These are phyloP conservation scores for Podarcis cretensis DNA, from an alignment of 2,113 vertebrate genomes.

Conservation along the genomic window DNA sequence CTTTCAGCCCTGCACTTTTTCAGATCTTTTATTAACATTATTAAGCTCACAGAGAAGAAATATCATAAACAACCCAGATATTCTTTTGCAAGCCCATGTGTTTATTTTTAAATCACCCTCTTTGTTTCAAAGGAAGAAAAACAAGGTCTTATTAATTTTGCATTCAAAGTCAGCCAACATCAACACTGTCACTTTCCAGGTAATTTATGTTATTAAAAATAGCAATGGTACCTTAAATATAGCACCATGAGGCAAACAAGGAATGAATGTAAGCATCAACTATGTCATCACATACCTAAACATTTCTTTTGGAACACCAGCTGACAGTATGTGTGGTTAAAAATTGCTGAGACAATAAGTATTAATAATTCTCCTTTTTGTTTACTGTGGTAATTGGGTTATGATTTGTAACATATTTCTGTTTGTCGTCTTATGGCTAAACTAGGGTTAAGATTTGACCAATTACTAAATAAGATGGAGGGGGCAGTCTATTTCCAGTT, in stretches of 20 bases:
- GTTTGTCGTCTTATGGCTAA: not conserved
- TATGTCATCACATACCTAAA: not conserved
- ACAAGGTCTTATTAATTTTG: not conserved
- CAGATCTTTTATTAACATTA: not conserved
- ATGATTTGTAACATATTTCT: not conserved
- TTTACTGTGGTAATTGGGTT: not conserved
- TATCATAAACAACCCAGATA: not conserved
- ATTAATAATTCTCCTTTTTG: not conserved
- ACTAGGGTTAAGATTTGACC: no score
- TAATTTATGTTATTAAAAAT: slow-evolving; percentile 28
- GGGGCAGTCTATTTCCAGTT: no score
- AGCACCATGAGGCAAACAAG: not conserved
- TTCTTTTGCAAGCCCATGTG: not conserved
- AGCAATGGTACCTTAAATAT: not conserved
- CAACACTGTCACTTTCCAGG: slow-evolving; percentile 8
- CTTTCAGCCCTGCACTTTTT: not conserved
- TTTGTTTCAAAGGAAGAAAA: slow-evolving; percentile 21
- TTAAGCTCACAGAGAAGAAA: not conserved
- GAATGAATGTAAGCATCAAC: not conserved
- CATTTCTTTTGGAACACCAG: not conserved
- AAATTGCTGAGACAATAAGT: not conserved
- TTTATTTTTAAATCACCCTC: not conserved
- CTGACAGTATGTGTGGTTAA: not conserved
- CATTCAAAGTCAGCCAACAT: slow-evolving; percentile 18
- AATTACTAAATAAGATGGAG: no score